Conservation (phyloP, 2,113 vertebrate genomes). For the Nothocercus julius region DNA sequence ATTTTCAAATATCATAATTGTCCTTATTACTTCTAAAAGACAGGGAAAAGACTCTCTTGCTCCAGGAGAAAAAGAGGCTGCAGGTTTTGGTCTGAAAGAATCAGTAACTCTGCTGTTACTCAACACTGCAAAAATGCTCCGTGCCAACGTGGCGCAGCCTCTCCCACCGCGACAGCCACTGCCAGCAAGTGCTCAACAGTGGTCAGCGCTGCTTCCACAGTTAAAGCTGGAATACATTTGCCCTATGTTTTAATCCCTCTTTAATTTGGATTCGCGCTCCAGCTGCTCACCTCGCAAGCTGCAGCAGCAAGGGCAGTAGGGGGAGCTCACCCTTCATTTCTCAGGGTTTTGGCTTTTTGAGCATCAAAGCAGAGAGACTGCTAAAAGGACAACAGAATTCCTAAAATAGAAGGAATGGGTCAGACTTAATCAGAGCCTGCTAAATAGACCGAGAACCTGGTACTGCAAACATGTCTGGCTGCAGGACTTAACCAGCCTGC, state of each 20-base stretch:
- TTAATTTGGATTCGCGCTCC: neutral
- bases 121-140: neutral
- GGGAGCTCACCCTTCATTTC: conserved; percentile 54
- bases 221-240: neutral
- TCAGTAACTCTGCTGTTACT: neutral
- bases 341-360: neutral
- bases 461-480: neutral
- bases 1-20: neutral
- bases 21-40: neutral
- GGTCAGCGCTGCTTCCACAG: neutral
- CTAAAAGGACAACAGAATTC: neutral
- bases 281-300: neutral
- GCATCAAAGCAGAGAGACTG: neutral
- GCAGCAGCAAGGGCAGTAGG: conserved; percentile 19
- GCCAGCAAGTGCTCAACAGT: neutral
- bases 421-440: neutral
- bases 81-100: neutral
- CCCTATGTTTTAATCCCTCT: neutral
- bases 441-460: neutral
- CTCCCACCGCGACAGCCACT: neutral
- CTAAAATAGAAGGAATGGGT: conserved; percentile 10
- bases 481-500: neutral
- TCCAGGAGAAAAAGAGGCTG: neutral
- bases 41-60: neutral
- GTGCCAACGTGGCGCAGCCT: neutral